Evolutionary conservation across 2,113 vertebrate genomes (phyloP), one percentile per base, ranked within the genome.

Genomic region (Amblyopsis rosae): DNA sequence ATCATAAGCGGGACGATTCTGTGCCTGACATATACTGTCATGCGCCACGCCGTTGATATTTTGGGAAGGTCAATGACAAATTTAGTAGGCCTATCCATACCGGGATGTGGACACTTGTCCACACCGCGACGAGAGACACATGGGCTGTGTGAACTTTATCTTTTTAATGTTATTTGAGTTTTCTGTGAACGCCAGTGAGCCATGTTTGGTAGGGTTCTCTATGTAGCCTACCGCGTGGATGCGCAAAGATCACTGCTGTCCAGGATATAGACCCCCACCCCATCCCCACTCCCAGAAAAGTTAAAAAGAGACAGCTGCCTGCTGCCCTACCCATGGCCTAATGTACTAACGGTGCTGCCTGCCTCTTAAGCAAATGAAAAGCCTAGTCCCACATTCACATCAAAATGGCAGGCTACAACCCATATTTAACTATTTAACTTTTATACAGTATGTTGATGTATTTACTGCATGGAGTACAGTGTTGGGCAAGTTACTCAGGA

Each of bases 1-100:
- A 58, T 19, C 19, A 33, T 11, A 61, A 46, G 3, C 33, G 12
- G 35, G 58, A 56, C 49, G n/a, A 4, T 13, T 3, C 32, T 12
- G 33, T 58, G 15, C 10, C 35, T 64, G 56, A 66, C 54, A 46
- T 6, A 53, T 32, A 19, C 58, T 55, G 67, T 67, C 75, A 70
- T 53, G 78, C 75, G 79, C 71, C 61, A 69, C 69, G 53, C 45
- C 17, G 19, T 59, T 59, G 82, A 76, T 90, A 87, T 89, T 91
- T 85, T 74, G 77, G 87, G 87, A 91, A 93, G 91, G 90, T 92
- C 90, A 90, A 79, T 86, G 76, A 88, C 83, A 89, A 81, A 88
- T 88, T 85, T 88, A 88, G 86, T 72, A 71, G 76, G 71, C 60
- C 46, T 70, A 77, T 55, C 73, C 78, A 78, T 75, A 16, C 35